Conservation (phyloP, 37 sponge, comb jelly and placozoan species). For the Agelas oroides region DNA sequence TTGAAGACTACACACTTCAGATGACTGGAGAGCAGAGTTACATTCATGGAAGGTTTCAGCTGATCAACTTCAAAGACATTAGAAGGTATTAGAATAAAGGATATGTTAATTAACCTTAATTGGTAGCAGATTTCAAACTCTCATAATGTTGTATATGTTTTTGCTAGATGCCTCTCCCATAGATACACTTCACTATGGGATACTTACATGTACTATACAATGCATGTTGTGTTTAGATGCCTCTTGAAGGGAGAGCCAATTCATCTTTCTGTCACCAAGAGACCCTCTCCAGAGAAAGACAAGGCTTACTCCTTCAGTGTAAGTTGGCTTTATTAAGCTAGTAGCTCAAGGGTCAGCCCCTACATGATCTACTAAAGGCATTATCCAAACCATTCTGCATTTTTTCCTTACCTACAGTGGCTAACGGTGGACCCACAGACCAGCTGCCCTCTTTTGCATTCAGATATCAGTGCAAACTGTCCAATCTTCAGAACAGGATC, state of each 20-base stretch:
- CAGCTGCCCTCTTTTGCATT: slow-evolving; percentile 1
- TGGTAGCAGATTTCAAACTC: too few relatives aligned
- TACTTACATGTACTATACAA: too few relatives aligned
- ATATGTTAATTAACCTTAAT: too few relatives aligned
- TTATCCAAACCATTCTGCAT: too few relatives aligned
- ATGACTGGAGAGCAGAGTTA: slow-evolving; percentile 61
- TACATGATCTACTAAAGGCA: too few relatives aligned
- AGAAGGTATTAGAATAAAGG: slow-evolving; percentile 42
- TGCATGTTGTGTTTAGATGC: neutral
- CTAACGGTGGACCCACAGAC: slow-evolving; percentile 30
- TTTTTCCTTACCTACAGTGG: slow-evolving; percentile 25
- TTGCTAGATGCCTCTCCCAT: slow-evolving; percentile 6
- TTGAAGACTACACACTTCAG: slow-evolving; percentile 43
- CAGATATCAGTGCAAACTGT: neutral
- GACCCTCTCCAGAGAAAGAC: slow-evolving; percentile 15
- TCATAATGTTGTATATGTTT: too few relatives aligned
- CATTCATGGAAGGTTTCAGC: slow-evolving; percentile 40
- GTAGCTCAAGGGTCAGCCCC: too few relatives aligned
- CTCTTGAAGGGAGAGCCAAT: slow-evolving; percentile 42
- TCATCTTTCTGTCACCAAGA: slow-evolving; percentile 44
- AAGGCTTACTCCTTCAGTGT: slow-evolving; percentile 9
- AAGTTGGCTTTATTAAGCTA: neutral
- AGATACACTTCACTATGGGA: too few relatives aligned
- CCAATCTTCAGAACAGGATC: neutral
- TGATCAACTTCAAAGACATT: slow-evolving; percentile 60